Evolutionary conservation across 2,797 vertebrate species (phyloP), one percentile per base, ranked within the genome.

Genomic region (Enteromius anoplus): DNA sequence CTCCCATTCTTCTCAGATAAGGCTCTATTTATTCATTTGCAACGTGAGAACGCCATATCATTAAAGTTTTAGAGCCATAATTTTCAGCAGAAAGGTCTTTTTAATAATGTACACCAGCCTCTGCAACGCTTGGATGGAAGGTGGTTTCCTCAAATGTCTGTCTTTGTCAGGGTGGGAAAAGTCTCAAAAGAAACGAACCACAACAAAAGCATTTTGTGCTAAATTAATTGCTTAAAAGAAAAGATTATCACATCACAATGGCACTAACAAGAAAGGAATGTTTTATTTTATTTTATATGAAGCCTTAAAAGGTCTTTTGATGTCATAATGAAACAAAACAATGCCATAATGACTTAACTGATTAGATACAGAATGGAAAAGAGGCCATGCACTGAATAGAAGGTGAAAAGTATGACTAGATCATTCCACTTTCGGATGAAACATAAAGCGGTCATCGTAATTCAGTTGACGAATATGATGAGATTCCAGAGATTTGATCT

Each of bases 11-110:
- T 83, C 81, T 85, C 65, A 62, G 80, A 88, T 80, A 78, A 85
- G 87, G 84, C 85, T 75, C 72, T 17, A 79, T 82, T 71, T 83
- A 76, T 86, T 86, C 78, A 80, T 71, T 85, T 89, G 77, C 76
- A 90, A 85, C 76, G 76, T 87, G 87, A 92, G 89, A 87, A 68
- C 53, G 71, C 40, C 75, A 83, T 84, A 86, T 87, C 89, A 88
- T 92, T 88, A 86, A 91, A 89, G 82, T 91, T 92, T 92, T 71
- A 89, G 88, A 76, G 79, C 58, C 81, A 84, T 81, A 75, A 51
- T 87, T 86, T 92, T 89, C 86, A 87, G 82, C 77, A 60, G 81
- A 85, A 83, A 85, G 78, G 65, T 47, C 69, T 75, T 88, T 85
- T 89, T 73, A 88, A 90, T 83, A 84, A 88, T 91, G 87, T 85